These are phyloP conservation scores for Lasioglossum figueresi DNA, from an alignment of 2,888 invertebrate genomes.

Conservation along the genomic window DNA sequence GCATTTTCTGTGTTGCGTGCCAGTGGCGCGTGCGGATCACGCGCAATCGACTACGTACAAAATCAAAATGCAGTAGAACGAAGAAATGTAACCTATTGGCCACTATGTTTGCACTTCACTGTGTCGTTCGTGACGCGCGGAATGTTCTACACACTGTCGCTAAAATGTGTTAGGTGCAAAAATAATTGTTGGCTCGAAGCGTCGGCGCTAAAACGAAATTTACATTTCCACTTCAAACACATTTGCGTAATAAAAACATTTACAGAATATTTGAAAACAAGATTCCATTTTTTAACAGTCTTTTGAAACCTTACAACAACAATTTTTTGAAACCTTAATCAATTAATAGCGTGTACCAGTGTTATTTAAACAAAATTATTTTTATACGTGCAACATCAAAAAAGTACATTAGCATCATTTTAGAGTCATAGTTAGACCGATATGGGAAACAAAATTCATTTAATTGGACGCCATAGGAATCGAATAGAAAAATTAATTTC, in stretches of 20 bases:
- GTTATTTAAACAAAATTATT: no score
- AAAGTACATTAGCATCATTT: not conserved
- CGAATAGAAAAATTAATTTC: no score
- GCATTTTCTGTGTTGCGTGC: not conserved
- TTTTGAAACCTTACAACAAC: no score
- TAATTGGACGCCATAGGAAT: no score
- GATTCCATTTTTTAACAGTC: not conserved
- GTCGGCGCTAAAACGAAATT: not conserved
- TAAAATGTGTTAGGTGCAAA: not conserved
- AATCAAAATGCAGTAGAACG: constrained; percentile 1
- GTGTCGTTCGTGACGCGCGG: not conserved
- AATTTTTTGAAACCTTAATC: no score
- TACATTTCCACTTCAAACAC: not conserved
- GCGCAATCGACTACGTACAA: constrained; percentile 1
- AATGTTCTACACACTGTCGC: not conserved
- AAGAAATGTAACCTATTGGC: not conserved
- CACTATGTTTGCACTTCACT: not conserved
- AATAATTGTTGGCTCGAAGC: not conserved
- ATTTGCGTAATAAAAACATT: no score
- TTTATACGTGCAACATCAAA: no score
- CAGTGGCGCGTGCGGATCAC: not conserved
- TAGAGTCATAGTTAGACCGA: not conserved
- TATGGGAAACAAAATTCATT: no score
- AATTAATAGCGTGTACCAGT: no score
- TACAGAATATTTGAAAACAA: not conserved